Evolutionary conservation across 2,113 vertebrate genomes (phyloP), one percentile per base, ranked within the genome.

Genomic region (Orthonyx spaldingii): DNA sequence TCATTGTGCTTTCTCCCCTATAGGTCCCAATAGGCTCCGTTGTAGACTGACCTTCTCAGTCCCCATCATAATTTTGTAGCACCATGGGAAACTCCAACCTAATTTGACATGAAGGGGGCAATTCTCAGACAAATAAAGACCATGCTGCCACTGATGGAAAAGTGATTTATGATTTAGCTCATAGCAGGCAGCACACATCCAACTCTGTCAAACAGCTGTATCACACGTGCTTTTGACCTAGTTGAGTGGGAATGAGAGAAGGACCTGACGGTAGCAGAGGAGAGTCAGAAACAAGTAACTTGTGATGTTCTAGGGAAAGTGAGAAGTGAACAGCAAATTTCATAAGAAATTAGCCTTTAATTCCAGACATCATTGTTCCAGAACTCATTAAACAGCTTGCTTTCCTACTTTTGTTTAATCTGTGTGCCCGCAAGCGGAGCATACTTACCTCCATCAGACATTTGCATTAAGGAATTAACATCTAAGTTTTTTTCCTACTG

Each of bases 51-150:
- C 27, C 11, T 63, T 59, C 39, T 47, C n/a, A 61, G 72, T 26
- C 17, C 5, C 4, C 8, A 16, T 27, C 5, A 2, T 5, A 53
- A n/a, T 37, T 49, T 35, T 61, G 64, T 22, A 78, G 56, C 5
- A 4, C 10, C 26, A 22, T 12, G 24, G 28, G 28, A 21, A 70
- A 3, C 49, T 74, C 60, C 59, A 60, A 19, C 10, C 22, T 70
- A 18, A 33, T 30, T 41, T 49, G 21, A 39, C 21, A 30, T 1
- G 4, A 50, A 7, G 4, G 3, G 3, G 9, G 4, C 1, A 33
- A 33, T 52, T 69, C 27, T 81, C 32, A 72, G 59, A 8, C 3
- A 77, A 76, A 56, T 9, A 4, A 33, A 57, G 42, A 2, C 21
- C 16, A 9, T 32, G 26, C 11, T 70, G 26, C 17, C 13, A 8